Percentiles rank a stretch among this genome's conserved stretches.
Evolutionary conservation across 2,797 vertebrate genomes (phyloP).

Genomic region (Hephaestus fuliginosus): DNA sequence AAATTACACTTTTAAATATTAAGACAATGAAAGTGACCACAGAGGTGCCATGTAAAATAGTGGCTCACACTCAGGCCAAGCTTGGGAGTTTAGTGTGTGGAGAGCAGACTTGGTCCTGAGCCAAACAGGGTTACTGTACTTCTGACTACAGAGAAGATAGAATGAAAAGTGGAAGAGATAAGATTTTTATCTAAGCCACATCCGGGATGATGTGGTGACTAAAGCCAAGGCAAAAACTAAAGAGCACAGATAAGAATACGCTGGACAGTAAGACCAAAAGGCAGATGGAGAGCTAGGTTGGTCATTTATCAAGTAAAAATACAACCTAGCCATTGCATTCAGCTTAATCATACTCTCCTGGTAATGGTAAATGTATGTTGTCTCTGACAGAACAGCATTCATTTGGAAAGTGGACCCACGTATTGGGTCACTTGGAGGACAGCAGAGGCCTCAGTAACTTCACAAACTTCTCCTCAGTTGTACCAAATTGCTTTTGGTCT

Average conservation of each 20-base stretch:
- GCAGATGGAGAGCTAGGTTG: slow-evolving; percentile 12
- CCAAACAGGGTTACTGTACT: slow-evolving; percentile 46
- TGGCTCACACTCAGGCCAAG: slow-evolving; percentile 3
- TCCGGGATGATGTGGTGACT: slow-evolving; percentile 57
- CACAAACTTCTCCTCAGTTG: background rate
- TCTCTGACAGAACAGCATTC: slow-evolving; percentile 17
- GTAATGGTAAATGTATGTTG: slow-evolving; percentile 20
- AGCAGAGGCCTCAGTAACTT: slow-evolving; percentile 16
- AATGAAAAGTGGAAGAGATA: slow-evolving; percentile 61
- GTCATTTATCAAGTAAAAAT: slow-evolving; percentile 38
- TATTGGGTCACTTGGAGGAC: slow-evolving; percentile 24
- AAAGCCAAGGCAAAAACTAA: slow-evolving; percentile 53
- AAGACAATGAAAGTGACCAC: slow-evolving; percentile 38
- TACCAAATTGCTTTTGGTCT: background rate
- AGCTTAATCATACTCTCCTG: slow-evolving; percentile 40
- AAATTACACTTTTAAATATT: slow-evolving; percentile 19
- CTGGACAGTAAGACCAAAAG: slow-evolving; percentile 35
- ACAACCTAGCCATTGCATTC: slow-evolving; percentile 10
- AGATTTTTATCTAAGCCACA: slow-evolving; percentile 67
- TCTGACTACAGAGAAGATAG: slow-evolving; percentile 57
- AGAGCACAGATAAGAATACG: slow-evolving; percentile 29
- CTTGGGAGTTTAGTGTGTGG: slow-evolving; percentile 39
- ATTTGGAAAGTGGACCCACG: slow-evolving; percentile 31
- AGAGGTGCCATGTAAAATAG: slow-evolving; percentile 17
- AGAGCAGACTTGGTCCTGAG: slow-evolving; percentile 40